These are phyloP conservation scores for Epinotia demarniana DNA, from an alignment of 2,888 invertebrate species.

Conservation along the genomic window DNA sequence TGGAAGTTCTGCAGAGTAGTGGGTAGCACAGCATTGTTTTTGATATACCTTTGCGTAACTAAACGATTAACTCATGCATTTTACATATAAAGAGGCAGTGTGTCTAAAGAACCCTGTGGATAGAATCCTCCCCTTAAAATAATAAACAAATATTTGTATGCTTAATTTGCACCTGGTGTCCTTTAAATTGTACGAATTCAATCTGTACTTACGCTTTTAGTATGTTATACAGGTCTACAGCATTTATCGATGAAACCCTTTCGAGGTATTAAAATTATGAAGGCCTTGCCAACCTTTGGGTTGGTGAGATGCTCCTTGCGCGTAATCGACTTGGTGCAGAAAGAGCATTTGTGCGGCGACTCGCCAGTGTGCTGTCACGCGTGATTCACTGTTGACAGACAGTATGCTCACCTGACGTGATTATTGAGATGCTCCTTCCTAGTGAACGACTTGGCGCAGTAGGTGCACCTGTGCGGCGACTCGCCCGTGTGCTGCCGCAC, in stretches of 20 bases:
- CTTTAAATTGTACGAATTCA: not conserved
- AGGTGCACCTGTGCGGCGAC: constrained; percentile 93
- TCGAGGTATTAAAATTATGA: not conserved
- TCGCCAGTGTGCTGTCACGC: constrained; percentile 93
- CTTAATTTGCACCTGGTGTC: not conserved
- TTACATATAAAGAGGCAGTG: not conserved
- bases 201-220: not conserved
- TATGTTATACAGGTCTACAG: no score
- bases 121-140: constrained; percentile 1
- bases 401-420: constrained; percentile 88
- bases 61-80: constrained; percentile 8
- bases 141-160: not conserved
- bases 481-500: constrained; percentile 90
- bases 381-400: constrained; percentile 79
- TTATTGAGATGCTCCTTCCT: constrained; percentile 94
- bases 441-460: constrained; percentile 93
- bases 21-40: constrained; percentile 78
- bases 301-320: constrained; percentile 92
- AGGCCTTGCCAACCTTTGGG: not conserved
- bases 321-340: constrained; percentile 93
- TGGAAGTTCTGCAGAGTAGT: constrained; percentile 48
- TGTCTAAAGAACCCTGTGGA: not conserved
- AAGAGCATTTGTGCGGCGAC: constrained; percentile 93
- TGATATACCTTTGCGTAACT: constrained; percentile 47
- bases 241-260: not conserved